Conservation (phyloP, 2,888 invertebrate genomes). For the Molanna angustata region DNA sequence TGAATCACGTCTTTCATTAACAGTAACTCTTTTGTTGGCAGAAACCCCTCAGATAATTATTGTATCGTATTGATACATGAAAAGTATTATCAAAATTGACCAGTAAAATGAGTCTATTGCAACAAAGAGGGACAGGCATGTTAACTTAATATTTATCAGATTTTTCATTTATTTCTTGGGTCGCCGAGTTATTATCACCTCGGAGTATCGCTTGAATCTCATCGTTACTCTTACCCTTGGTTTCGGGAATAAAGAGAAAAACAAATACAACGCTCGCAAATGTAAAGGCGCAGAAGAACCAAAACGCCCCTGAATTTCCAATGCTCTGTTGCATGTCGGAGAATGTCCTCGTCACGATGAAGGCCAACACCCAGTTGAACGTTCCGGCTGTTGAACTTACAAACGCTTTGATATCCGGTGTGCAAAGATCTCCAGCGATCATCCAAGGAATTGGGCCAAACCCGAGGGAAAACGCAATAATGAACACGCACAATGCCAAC, state of each 20-base stretch:
- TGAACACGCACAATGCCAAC: slow-evolving; percentile 69
- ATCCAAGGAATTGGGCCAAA: slow-evolving; percentile 89
- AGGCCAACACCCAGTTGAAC: slow-evolving; percentile 79
- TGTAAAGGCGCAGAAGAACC: slow-evolving; percentile 70
- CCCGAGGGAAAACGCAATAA: slow-evolving; percentile 78
- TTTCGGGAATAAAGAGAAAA: slow-evolving; percentile 64
- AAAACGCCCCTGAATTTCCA: slow-evolving; percentile 66
- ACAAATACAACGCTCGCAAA: slow-evolving; percentile 65
- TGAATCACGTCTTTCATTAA: too few relatives aligned
- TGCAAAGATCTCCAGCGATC: slow-evolving; percentile 77
- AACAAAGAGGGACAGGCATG: neutral
- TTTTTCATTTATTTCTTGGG: neutral
- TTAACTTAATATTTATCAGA: neutral
- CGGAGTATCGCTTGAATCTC: slow-evolving; percentile 60
- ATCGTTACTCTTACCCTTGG: slow-evolving; percentile 67
- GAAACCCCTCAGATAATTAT: too few relatives aligned
- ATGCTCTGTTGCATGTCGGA: slow-evolving; percentile 54
- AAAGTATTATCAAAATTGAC: too few relatives aligned
- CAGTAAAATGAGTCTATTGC: neutral
- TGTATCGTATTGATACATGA: too few relatives aligned
- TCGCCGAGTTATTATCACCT: slow-evolving; percentile 32
- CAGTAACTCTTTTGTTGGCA: too few relatives aligned
- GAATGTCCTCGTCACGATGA: slow-evolving; percentile 75
- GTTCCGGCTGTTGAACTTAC: slow-evolving; percentile 77
- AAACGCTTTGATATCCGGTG: slow-evolving; percentile 73